A percentile compares a stretch with the other conserved stretches of the same genome.
Evolutionary conservation across 2,797 vertebrate species (phyloP).

Genomic region (Adrianichthys oophorus): DNA sequence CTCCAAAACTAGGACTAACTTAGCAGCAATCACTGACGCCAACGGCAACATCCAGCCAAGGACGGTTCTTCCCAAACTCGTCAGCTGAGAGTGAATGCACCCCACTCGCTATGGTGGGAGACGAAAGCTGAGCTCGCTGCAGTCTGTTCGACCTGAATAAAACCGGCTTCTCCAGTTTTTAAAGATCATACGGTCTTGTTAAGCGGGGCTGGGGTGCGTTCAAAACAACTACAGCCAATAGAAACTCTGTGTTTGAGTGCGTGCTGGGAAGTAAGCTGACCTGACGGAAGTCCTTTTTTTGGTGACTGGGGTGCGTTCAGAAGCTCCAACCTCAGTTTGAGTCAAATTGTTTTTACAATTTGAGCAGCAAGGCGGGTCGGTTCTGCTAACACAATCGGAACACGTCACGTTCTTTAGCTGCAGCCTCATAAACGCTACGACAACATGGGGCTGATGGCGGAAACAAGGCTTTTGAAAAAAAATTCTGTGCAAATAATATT

Average conservation of each 20-base stretch:
- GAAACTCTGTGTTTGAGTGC: background rate
- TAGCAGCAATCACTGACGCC: conserved; percentile 95
- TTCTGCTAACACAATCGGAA: conserved; percentile 61
- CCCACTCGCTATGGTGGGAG: conserved; percentile 34
- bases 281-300: conserved; percentile 12
- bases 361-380: conserved; percentile 23
- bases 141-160: conserved; percentile 31
- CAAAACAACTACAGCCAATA: conserved; percentile 4
- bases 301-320: conserved; percentile 35
- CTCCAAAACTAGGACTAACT: conserved; percentile 96
- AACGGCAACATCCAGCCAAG: conserved; percentile 98
- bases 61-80: conserved; percentile 98
- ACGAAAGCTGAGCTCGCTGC: conserved; percentile 1
- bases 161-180: conserved; percentile 43
- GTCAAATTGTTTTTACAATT: conserved; percentile 11
- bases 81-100: conserved; percentile 84
- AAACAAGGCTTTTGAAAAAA: conserved; percentile 87
- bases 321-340: conserved; percentile 23
- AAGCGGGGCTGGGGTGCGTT: conserved; percentile 47
- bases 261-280: conserved; percentile 14
- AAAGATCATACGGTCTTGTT: conserved; percentile 29
- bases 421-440: conserved; percentile 44
- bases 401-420: conserved; percentile 48
- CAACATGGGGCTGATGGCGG: conserved; percentile 74
- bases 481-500: conserved; percentile 66